Evolutionary conservation across 2,113 vertebrate species (phyloP), one percentile per base, ranked within the genome.

Genomic region (Hoplias malabaricus): DNA sequence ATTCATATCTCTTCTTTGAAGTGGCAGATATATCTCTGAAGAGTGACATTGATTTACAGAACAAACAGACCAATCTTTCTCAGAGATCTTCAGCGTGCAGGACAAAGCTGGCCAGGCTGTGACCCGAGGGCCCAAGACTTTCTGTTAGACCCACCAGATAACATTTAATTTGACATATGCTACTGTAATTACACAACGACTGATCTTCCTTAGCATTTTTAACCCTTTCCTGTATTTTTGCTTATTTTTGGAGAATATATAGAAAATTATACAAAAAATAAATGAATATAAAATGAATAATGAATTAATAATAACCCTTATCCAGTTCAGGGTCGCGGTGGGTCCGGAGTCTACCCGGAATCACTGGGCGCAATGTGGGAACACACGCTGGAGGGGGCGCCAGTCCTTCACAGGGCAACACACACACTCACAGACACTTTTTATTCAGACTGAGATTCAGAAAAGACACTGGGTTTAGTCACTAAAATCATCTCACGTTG

Each of bases 1-100:
- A 77, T 73, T 81, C 75, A 69, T 69, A 73, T 76, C 5, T 31
- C 43, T 69, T 66, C 61, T 77, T 77, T 68, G 65, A 27, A 71
- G 38, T 63, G 53, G 57, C 62, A 59, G 12, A 5, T 23, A 77
- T 31, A 34, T 59, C 5, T 19, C 12, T 46, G 59, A 29, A 65
- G 42, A 56, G 46, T 54, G 43, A 69, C 54, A 68, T 33, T 68
- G 42, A 46, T 65, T 59, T 59, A 42, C 57, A 69, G 43, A 77
- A 31, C 48, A 42, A 67, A 46, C 4, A 14, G 53, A 34, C 38
- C 1, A 31, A 21, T 66, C 53, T 46, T 77, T 34, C 13, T 34
- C 42, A 77, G 12, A 21, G n/a, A 31, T 63, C 31, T 63, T 31
- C 2, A 63, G 21, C 21, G 16, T 34, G 34, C 59, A 10, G 16